Conservation (phyloP, 1,140 invertebrate genomes). For the Trichoplusia ni region DNA sequence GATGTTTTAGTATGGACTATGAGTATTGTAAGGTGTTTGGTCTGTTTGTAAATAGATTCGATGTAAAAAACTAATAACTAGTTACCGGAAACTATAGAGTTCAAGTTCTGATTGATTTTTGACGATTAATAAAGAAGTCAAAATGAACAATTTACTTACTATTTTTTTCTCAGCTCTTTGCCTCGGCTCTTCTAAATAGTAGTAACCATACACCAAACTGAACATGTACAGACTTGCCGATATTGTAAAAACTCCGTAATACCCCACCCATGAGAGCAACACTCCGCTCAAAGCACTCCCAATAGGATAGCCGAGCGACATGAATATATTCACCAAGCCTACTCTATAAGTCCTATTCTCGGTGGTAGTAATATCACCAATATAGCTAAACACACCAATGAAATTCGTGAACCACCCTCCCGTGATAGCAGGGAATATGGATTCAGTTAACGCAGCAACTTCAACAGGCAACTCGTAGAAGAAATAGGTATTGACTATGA, state of each 20-base stretch:
- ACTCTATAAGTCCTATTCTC: conserved; percentile 91
- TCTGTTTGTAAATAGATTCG: no score
- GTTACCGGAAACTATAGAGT: no score
- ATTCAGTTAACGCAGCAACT: conserved; percentile 87
- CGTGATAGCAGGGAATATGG: conserved; percentile 89
- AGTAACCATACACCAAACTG: conserved; percentile 86
- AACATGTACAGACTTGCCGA: conserved; percentile 87
- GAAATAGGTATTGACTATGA: conserved; percentile 90
- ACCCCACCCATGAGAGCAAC: conserved; percentile 86
- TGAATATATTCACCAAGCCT: conserved; percentile 91
- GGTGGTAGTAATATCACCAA: conserved; percentile 91
- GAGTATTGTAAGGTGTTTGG: no score
- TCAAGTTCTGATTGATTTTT: not conserved
- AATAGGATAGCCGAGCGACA: conserved; percentile 89
- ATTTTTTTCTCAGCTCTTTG: conserved; percentile 51
- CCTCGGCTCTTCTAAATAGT: conserved; percentile 84
- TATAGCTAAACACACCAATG: conserved; percentile 95
- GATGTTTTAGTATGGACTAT: no score
- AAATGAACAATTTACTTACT: conserved; percentile 38
- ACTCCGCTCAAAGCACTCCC: conserved; percentile 89
- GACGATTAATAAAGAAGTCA: not conserved
- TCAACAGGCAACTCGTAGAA: conserved; percentile 89
- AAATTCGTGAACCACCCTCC: conserved; percentile 94
- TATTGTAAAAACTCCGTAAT: conserved; percentile 90
- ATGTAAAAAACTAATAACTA: no score